Conservation (phyloP, 2,797 vertebrate species). For the Sibirionetta formosa region DNA sequence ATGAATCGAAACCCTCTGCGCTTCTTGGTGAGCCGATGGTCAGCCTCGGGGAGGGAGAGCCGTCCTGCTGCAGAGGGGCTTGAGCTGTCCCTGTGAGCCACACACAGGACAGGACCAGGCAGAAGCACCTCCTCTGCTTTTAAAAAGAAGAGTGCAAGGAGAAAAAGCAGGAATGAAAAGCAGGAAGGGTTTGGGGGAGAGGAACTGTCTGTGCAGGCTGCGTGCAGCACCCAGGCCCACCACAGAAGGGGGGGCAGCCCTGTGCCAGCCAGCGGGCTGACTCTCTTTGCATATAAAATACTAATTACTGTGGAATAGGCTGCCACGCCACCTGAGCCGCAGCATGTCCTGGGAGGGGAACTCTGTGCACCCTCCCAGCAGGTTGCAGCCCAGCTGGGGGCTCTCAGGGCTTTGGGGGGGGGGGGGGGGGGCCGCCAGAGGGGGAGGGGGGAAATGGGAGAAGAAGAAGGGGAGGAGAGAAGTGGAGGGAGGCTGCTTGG, state of each 20-base stretch:
- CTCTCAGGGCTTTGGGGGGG: neutral
- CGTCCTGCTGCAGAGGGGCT: neutral
- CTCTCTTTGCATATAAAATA: neutral
- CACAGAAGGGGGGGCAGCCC: neutral
- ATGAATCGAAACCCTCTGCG: neutral
- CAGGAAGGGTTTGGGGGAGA: neutral
- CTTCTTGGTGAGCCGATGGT: neutral
- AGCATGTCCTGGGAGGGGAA: neutral
- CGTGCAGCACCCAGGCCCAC: neutral
- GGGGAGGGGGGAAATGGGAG: neutral
- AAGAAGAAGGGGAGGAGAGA: constrained; percentile 11
- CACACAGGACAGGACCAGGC: neutral
- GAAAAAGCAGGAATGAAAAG: neutral
- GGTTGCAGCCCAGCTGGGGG: neutral
- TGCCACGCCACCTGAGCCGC: neutral
- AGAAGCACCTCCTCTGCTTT: neutral
- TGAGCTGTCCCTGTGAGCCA: neutral
- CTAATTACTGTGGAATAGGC: neutral
- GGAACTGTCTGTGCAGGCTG: neutral
- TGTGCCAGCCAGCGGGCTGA: neutral
- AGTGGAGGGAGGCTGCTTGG: neutral
- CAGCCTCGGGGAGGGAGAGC: neutral
- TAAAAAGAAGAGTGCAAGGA: neutral
- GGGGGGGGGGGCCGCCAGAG: neutral
- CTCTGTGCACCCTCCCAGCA: neutral